Conservation (phyloP, 1,140 invertebrate species). For the Bombus fervidus region DNA sequence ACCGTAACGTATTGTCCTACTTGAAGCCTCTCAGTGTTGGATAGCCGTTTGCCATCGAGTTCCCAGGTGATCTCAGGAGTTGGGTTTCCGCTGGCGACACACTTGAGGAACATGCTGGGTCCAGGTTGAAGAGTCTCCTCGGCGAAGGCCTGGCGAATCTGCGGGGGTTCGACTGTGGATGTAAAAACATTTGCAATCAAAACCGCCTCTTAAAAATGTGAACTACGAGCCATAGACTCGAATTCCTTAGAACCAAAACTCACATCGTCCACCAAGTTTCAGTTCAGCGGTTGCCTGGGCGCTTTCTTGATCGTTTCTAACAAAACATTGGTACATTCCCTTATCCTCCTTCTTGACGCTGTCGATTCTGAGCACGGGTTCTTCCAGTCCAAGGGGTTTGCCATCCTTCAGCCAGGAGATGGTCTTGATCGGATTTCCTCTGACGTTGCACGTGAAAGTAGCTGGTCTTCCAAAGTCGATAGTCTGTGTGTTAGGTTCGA, state of each 20-base stretch:
- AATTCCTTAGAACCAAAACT: constrained; percentile 71
- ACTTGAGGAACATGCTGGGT: constrained; percentile 91
- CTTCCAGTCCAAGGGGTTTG: constrained; percentile 90
- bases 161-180: constrained; percentile 90
- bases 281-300: constrained; percentile 96
- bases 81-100: constrained; percentile 93
- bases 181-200: constrained; percentile 36
- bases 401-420: constrained; percentile 97
- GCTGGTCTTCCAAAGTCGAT: constrained; percentile 96
- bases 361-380: constrained; percentile 91
- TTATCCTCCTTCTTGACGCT: constrained; percentile 96
- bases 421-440: constrained; percentile 94
- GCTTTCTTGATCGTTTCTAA: constrained; percentile 96
- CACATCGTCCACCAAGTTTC: constrained; percentile 95
- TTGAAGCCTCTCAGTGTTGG: constrained; percentile 90
- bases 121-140: constrained; percentile 94
- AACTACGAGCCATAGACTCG: not conserved
- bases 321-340: constrained; percentile 99
- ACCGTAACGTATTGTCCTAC: constrained; percentile 94
- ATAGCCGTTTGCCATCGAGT: constrained; percentile 92
- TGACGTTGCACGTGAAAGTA: constrained; percentile 93
- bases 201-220: not conserved
- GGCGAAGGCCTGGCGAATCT: constrained; percentile 92
- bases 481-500: constrained; percentile 94
- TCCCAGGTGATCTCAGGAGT: constrained; percentile 97